Conservation (phyloP, 2,797 vertebrate genomes). For the Garrulus glandarius region DNA sequence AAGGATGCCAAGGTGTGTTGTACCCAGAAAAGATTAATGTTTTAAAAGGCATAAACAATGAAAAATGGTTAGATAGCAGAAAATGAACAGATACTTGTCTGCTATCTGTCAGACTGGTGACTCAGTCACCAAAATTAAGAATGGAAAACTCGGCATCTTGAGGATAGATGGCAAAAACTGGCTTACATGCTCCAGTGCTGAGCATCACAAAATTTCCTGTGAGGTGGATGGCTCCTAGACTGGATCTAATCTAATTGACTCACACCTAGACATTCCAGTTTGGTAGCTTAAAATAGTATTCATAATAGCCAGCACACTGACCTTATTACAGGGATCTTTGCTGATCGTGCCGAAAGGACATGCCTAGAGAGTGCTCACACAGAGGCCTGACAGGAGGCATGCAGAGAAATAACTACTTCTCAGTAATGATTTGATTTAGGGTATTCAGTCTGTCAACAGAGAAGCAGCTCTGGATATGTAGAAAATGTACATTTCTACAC, state of each 20-base stretch:
- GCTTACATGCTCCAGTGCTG: background rate
- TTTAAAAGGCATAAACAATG: constrained; percentile 35
- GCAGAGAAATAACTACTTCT: background rate
- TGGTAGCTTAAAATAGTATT: background rate
- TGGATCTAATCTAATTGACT: background rate
- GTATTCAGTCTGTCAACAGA: background rate
- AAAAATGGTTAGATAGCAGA: constrained; percentile 28
- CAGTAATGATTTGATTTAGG: background rate
- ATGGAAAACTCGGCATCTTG: background rate
- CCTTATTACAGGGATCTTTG: background rate
- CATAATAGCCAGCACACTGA: background rate
- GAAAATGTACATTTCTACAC: background rate
- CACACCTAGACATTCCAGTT: background rate
- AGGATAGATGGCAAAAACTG: background rate
- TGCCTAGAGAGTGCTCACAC: background rate
- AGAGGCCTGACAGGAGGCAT: background rate
- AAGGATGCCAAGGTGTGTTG: constrained; percentile 55
- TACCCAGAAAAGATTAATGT: constrained; percentile 31
- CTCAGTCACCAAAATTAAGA: background rate
- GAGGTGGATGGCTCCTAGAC: background rate
- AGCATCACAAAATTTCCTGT: background rate
- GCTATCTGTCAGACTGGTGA: background rate
- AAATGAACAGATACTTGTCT: constrained; percentile 16
- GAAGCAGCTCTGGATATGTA: background rate
- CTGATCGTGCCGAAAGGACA: background rate